A percentile compares a stretch with the other conserved stretches of the same genome.
Conservation (phyloP, 2,888 invertebrate genomes). For the Tachina lurida region DNA sequence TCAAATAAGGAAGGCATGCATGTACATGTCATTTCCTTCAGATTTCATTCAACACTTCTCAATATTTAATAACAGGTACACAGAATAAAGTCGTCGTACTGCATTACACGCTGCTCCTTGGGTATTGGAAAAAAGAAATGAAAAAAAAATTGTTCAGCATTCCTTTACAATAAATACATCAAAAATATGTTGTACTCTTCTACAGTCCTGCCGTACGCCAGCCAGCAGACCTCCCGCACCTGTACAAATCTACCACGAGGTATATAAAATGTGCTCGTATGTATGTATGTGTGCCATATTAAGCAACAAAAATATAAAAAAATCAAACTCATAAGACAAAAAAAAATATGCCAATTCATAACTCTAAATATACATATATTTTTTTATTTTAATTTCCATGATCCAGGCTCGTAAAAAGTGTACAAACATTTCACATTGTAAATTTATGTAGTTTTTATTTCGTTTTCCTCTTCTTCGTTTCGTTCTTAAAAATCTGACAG, state of each 20-base stretch:
- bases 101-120: conserved; percentile 22
- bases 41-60: conserved; percentile 57
- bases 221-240: conserved; percentile 68
- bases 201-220: conserved; percentile 34
- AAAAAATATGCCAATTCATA: conserved; percentile 69
- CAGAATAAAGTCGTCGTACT: conserved; percentile 25
- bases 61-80: conserved; percentile 51
- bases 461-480: conserved; percentile 18
- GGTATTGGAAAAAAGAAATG: background rate
- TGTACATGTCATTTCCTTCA: conserved; percentile 37
- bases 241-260: conserved; percentile 44
- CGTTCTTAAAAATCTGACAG: conserved; percentile 69
- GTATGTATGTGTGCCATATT: conserved; percentile 18
- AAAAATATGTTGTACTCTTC: conserved; percentile 58
- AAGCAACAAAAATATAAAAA: background rate
- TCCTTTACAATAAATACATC: conserved; percentile 60
- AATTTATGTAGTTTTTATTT: conserved; percentile 12
- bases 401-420: conserved; percentile 55
- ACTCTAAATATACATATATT: background rate
- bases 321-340: background rate
- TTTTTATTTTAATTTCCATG: conserved; percentile 9
- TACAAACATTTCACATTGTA: conserved; percentile 24
- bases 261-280: conserved; percentile 15
- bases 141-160: conserved; percentile 38
- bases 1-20: conserved; percentile 43